Evolutionary conservation across 92 coral and sea anemone species (phyloP), one percentile per base, ranked within the genome.

Genomic region (Chrysogorgia sp.): DNA sequence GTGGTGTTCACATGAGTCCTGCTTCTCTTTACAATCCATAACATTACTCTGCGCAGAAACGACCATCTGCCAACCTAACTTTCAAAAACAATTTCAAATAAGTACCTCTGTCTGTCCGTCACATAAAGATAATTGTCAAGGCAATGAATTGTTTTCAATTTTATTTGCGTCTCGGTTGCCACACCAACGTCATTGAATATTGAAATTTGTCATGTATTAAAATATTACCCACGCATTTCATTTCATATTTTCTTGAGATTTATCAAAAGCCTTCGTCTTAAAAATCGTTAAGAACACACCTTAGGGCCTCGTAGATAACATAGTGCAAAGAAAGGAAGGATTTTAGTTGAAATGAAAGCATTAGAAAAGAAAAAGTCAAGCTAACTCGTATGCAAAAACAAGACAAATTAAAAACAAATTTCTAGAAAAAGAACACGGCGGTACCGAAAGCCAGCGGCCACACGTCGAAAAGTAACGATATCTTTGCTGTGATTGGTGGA

Each of bases 361-460:
- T 47, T 47, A 6, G 14, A 15, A 47, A 15, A 47, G 15, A 47
- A 6, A 47, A 15, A n/a, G 15, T 7, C 43, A 37, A 12, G 43
- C 14, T 7, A 47, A 47, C 7, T 47, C 53, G 83, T 58, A 62
- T 76, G 90, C 90, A 50, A 64, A 66, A 53, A 84, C 84, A 84
- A 72, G 85, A 87, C 17, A 30, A 84, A 85, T 87, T 87, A 77
- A 87, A 63, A 80, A 83, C 78, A 70, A 88, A 87, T 6, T 59
- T 58, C 63, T 45, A 9, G 34, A 2, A 1, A 37, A 22, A 10
- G 22, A 33, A 19, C 40, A 17, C 59, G 34, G 23, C 76, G 40
- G 31, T 29, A 3, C 14, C 1, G 14, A 26, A 45, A 13, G 59
- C 15, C 71, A 77, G 83, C 58, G 82, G 82, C 56, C 17, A 20